Percentiles rank a stretch among this genome's conserved stretches.
Evolutionary conservation across 2,888 invertebrate species (phyloP).

Genomic region (Nymphalis polychloros): DNA sequence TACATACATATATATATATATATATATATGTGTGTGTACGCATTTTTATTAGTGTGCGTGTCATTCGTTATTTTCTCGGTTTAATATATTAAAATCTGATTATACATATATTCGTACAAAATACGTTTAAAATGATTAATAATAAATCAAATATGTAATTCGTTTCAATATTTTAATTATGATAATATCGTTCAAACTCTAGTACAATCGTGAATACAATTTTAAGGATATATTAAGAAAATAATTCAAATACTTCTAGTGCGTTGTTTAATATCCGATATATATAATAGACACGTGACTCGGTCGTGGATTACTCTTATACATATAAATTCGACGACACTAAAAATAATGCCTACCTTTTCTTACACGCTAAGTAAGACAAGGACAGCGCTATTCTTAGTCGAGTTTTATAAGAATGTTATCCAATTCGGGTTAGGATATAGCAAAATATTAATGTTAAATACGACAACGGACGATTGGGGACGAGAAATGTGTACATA

Average conservation of each 20-base stretch:
- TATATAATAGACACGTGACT: conserved; percentile 25
- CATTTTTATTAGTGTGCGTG: conserved; percentile 5
- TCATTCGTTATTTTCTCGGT: conserved; percentile 12
- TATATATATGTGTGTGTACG: not conserved
- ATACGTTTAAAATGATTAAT: not conserved
- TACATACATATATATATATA: not conserved
- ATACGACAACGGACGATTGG: conserved; percentile 13
- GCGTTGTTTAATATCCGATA: conserved; percentile 30
- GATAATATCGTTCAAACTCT: conserved; percentile 45
- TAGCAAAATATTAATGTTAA: conserved; percentile 31
- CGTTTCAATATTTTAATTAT: conserved; percentile 44
- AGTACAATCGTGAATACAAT: conserved; percentile 51
- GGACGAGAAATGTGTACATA: conserved; percentile 2
- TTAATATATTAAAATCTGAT: conserved; percentile 22
- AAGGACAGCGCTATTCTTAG: conserved; percentile 27
- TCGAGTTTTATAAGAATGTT: conserved; percentile 9
- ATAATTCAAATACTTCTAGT: conserved; percentile 17
- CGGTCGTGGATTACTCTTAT: not conserved
- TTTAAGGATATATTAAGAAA: conserved; percentile 18
- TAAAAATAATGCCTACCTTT: conserved; percentile 26
- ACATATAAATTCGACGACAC: not conserved
- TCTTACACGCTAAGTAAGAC: conserved; percentile 25
- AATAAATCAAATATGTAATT: not conserved
- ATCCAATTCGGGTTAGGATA: conserved; percentile 2
- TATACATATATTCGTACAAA: not conserved